Conservation (phyloP, 2,113 vertebrate species). For the Bubo blakistoni region DNA sequence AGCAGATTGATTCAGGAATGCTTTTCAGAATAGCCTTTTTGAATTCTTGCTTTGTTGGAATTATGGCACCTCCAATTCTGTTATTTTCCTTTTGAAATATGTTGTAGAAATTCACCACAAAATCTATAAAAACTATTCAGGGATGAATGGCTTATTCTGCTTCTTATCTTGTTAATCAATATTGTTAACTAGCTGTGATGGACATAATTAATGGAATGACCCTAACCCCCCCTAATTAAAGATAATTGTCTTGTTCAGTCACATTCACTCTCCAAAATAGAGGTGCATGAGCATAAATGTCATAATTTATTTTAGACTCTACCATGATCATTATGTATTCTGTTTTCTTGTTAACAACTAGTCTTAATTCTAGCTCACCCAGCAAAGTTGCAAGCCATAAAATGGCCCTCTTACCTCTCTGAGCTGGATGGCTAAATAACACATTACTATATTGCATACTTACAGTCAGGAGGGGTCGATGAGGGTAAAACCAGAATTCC, state of each 20-base stretch:
- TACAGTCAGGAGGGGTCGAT: not conserved
- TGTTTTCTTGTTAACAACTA: conserved; percentile 4
- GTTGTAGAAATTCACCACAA: not conserved
- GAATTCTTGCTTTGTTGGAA: not conserved
- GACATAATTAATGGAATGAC: conserved; percentile 38
- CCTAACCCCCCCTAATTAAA: not conserved
- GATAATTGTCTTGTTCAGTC: conserved; percentile 22
- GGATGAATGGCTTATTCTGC: conserved; percentile 2
- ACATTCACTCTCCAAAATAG: not conserved
- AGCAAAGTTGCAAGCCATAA: not conserved
- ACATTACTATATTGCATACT: not conserved
- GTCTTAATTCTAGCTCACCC: not conserved
- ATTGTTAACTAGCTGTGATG: conserved; percentile 54
- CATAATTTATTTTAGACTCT: not conserved
- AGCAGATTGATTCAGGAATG: conserved; percentile 24
- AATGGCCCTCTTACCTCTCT: not conserved
- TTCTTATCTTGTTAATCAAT: conserved; percentile 53
- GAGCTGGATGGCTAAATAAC: not conserved
- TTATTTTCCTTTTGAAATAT: conserved; percentile 17
- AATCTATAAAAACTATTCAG: not conserved
- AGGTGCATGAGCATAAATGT: not conserved
- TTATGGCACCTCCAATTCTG: not conserved
- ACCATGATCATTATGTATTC: not conserved
- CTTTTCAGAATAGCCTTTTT: not conserved
- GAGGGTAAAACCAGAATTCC: not conserved